phyloP scores from a whole-genome alignment of 2,797 vertebrate genomes.

The Sternarchorhynchus goeldii region DNA sequence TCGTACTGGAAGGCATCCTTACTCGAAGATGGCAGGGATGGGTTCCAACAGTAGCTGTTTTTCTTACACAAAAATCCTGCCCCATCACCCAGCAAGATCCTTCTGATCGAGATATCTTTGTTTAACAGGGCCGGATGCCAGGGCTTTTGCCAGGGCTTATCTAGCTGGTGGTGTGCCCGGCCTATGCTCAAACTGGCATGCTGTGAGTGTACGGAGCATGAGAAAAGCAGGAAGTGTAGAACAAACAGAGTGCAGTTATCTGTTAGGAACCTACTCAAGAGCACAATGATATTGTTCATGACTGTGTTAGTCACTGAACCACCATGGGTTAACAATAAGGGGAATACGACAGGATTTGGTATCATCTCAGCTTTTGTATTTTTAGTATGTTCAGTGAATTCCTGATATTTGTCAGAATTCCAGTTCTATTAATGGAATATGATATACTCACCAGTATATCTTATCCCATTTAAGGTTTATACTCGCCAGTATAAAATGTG shows the following conservation, averaged over 20 bases:
- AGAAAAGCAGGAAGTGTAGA: slow-evolving; percentile 36
- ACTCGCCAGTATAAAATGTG: neutral
- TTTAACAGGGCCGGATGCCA: slow-evolving; percentile 49
- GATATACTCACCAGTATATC: neutral
- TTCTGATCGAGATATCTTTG: slow-evolving; percentile 52
- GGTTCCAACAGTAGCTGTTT: slow-evolving; percentile 37
- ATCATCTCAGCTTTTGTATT: slow-evolving; percentile 25
- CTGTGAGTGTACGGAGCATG: slow-evolving; percentile 44
- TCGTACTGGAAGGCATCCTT: slow-evolving; percentile 37
- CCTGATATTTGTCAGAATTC: slow-evolving; percentile 13
- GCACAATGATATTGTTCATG: slow-evolving; percentile 1
- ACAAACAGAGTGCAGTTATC: slow-evolving; percentile 37
- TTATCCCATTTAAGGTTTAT: too few species aligned
- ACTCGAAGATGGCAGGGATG: slow-evolving; percentile 22
- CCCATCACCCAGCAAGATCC: slow-evolving; percentile 26
- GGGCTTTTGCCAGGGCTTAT: slow-evolving; percentile 34
- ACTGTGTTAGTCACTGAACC: neutral
- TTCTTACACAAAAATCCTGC: slow-evolving; percentile 19
- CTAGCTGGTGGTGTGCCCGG: slow-evolving; percentile 31
- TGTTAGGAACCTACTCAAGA: neutral
- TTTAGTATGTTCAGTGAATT: slow-evolving; percentile 10
- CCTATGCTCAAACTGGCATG: slow-evolving; percentile 48
- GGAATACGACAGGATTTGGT: slow-evolving; percentile 19
- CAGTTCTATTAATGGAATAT: neutral
- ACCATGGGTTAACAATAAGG: slow-evolving; percentile 6